Base-by-base conservation (phyloP, 2,797 vertebrate species). In the Fratercula arctica region DNA sequence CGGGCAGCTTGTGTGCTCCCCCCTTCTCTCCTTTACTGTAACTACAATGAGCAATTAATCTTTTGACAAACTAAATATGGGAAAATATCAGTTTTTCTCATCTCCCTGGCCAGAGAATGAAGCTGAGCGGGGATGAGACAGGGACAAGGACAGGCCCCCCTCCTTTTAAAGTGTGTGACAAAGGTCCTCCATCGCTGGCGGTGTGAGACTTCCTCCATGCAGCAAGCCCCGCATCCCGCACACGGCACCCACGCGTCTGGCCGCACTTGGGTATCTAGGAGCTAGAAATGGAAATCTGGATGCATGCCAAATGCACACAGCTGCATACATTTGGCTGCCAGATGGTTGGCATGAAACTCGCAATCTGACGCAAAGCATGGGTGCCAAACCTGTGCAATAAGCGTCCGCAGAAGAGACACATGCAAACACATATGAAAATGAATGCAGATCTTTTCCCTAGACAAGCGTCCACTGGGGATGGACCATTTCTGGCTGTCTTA, bases 211-310 rank as follows among this genome's bases (percentile, higher is more conserved):
- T 70, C 23, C 29, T 84, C 66, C 75, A 12, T 3, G 3, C 72
- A 69, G 35, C 69, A 56, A 66, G 43, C 16, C 39, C 23, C 0
- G 0, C n/a, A 35, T 63, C 66, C 64, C 0, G 1, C 60, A 48
- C 18, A 37, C 14, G 0, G 3, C 35, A 56, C 45, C 0, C 0
- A 57, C 0, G 0, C 0, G 0, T 80, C 64, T 54, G 48, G 68
- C 6, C 3, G 20, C 35, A 25, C 57, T 10, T 48, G 45, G 59
- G 35, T 41, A 26, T 83, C 72, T 45, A 56, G 66, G 50, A 87
- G 57, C 28, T 16, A 54, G 54, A 80, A 78, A 51, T 37, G 63
- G 75, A 78, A 80, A 48, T 25, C 35, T 4, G 68, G 77, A 31
- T 68, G 16, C 37, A 17, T 5, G 46, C 75, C 88, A 94, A 72